Base-by-base conservation (phyloP, 2,797 vertebrate genomes). In the Gymnoscopelus braueri region DNA sequence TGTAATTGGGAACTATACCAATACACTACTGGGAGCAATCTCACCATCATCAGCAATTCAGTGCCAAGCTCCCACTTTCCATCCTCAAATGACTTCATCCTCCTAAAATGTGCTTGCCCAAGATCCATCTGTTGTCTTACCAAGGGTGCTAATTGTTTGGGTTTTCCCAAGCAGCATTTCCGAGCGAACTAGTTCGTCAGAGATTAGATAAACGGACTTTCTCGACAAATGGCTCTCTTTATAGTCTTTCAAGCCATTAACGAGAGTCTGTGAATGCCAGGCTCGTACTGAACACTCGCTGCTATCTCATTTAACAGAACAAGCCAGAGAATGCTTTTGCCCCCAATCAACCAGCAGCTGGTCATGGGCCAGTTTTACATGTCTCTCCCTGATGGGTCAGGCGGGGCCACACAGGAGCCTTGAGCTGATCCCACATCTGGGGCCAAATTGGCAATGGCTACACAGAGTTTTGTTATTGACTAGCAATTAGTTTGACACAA, bases 201-300 rank as follows among this genome's bases (percentile, higher is more conserved):
- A 80, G 85, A 88, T 88, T 84, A 89, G 84, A 86, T 85, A 85
- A 88, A 74, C 73, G 56, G 83, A 75, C 69, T 79, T 84, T 84
- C 68, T 72, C 78, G 88, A 86, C 78, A 86, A 87, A 86, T 79
- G 61, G 48, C 75, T 77, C 58, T 12, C 72, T 85, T 89, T 72
- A 83, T 75, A 76, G 71, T 74, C 69, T 83, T 81, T 84, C 50
- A 62, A 69, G 84, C 79, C 81, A 84, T 87, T 86, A 86, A 82
- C 74, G 44, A 74, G 72, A 61, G 58, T 59, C 67, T 71, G 73
- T 80, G 44, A 19, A 81, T 83, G 84, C 82, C 87, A 87, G 71
- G 57, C 72, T 51, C 63, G 83, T 74, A 73, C 73, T 76, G 59
- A 0, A 50, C 60, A 52, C 23, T 14, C 60, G 54, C 23, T 14